These are phyloP conservation scores for Hirtodrosophila cameraria DNA, from an alignment of 2,888 invertebrate species.

Conservation along the genomic window DNA sequence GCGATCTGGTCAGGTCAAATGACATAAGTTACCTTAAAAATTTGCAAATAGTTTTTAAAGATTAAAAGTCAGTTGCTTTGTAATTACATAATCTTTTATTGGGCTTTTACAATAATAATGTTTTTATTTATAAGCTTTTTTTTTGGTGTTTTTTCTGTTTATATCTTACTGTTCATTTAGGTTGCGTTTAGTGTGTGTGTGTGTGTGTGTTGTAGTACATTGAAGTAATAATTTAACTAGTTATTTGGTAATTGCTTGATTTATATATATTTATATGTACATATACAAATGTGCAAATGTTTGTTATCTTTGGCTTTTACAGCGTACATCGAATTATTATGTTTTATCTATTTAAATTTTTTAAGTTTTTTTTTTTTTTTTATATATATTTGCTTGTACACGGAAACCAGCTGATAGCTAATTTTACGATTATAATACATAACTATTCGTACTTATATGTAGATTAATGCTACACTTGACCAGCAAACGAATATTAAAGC, in stretches of 20 bases:
- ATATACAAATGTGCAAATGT: constrained; percentile 24
- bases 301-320: constrained; percentile 20
- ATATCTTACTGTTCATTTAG: constrained; percentile 44
- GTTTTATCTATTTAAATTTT: not conserved
- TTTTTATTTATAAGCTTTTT: constrained; percentile 47
- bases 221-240: constrained; percentile 76
- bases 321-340: constrained; percentile 18
- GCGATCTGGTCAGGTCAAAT: too few relatives aligned
- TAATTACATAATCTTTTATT: constrained; percentile 31
- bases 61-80: not conserved
- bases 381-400: constrained; percentile 40
- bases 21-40: too few relatives aligned
- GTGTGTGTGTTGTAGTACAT: too few relatives aligned
- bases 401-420: constrained; percentile 42
- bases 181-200: constrained; percentile 61
- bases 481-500: constrained; percentile 66
- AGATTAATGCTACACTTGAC: constrained; percentile 63
- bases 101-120: constrained; percentile 29
- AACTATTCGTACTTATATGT: constrained; percentile 26
- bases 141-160: constrained; percentile 39
- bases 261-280: constrained; percentile 25
- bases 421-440: constrained; percentile 43
- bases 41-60: too few relatives aligned
- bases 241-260: constrained; percentile 69
- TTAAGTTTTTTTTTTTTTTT: constrained; percentile 6